Conservation (phyloP, 2,113 vertebrate species). For the Calidris pugnax region DNA sequence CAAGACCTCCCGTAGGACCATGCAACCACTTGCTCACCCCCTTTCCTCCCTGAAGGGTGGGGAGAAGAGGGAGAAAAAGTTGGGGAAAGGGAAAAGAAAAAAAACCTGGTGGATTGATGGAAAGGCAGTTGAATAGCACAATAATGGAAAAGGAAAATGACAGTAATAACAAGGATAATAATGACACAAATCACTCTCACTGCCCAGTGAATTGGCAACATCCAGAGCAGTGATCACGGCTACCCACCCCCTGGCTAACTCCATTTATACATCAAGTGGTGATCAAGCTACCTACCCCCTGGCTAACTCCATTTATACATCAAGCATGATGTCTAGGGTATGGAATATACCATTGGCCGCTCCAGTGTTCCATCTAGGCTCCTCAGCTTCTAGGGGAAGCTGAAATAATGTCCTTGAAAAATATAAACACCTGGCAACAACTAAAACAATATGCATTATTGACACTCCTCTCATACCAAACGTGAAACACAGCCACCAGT, state of each 20-base stretch:
- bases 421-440: background rate
- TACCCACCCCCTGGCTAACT: background rate
- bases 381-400: background rate
- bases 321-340: background rate
- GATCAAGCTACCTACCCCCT: background rate
- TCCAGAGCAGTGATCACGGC: background rate
- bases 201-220: too few species aligned
- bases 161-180: background rate
- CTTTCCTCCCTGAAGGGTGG: background rate
- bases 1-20: background rate
- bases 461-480: background rate
- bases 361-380: background rate
- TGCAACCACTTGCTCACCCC: background rate
- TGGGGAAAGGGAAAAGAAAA: background rate
- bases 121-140: background rate
- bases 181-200: background rate
- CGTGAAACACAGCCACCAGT: background rate
- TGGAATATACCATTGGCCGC: background rate
- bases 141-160: background rate
- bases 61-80: background rate
- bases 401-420: background rate
- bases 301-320: background rate
- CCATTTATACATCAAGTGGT: too few species aligned
- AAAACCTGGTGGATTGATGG: background rate
- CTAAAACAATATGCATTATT: background rate